Evolutionary conservation across 1,140 invertebrate species (phyloP), one percentile per base, ranked within the genome.

Genomic region (Neodiprion fabricii): DNA sequence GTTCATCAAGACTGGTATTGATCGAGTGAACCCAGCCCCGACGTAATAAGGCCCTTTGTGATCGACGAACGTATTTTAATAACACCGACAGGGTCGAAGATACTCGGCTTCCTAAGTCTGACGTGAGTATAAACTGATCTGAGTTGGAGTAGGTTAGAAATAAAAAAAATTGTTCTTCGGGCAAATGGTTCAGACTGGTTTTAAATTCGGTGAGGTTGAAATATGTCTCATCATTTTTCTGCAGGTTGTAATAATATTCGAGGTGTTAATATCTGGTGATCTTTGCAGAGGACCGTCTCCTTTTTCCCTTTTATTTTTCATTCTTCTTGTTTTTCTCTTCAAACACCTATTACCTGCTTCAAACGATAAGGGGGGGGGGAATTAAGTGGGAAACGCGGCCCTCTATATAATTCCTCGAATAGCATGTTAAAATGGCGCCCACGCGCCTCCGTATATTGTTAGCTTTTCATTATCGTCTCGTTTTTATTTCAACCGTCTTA

Each of bases 51-150:
- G 14, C 40, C 40, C 67, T 10, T 61, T 69, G 67, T 69, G 40
- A 17, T 17, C 67, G 4, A 69, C 21, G 40, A 69, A 69, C 67
- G 67, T 69, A 47, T 69, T 69, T 47, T 69, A 69, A 69, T 69
- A 69, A 69, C 4, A 21, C 23, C 67, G 67, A 7, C 1, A 14
- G 17, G 14, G 17, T 14, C 61, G 17, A 17, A 17, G 17, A 65
- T 65, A 14, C 61, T 65, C 61, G 61, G 28, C 28, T 40, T 40
- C 28, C 28, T 40, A 40, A 40, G 28, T 40, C 28, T 40, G 28
- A 40, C 28, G 28, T 40, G 28, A 40, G 28, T 40, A 40, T 40
- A 40, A 40, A 40, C 28, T 40, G 28, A 40, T 40, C 28, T 5
- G 5, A 40, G 28, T 40, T 40, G 5, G 28, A 40, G 2, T 40